Evolutionary conservation across 2,797 vertebrate species (phyloP).

Genomic region (Chloroceryle amazona): DNA sequence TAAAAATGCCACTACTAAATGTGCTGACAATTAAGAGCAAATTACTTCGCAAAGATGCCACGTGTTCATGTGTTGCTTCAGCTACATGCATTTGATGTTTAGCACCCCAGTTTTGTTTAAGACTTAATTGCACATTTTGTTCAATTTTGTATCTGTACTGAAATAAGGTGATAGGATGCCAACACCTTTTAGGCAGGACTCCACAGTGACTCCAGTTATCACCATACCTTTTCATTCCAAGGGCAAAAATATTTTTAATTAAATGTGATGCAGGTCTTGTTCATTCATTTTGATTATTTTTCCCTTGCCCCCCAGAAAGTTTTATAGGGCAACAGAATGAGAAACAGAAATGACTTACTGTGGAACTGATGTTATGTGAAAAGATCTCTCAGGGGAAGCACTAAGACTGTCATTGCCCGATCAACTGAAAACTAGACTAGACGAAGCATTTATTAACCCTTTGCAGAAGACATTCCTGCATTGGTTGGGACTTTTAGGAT

Average conservation of each 20-base stretch:
- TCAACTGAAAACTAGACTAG: constrained; percentile 39
- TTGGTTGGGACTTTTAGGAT: neutral
- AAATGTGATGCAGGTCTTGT: neutral
- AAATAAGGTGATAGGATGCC: constrained; percentile 15
- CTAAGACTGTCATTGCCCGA: constrained; percentile 44
- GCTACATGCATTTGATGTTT: constrained; percentile 41
- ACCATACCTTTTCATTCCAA: constrained; percentile 24
- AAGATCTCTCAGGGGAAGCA: constrained; percentile 41
- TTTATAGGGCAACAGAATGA: constrained; percentile 57
- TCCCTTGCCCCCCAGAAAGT: constrained; percentile 32
- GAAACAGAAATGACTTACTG: constrained; percentile 52
- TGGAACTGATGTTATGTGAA: constrained; percentile 57
- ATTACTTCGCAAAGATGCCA: constrained; percentile 69
- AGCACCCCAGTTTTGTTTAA: constrained; percentile 39
- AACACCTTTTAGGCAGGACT: constrained; percentile 8
- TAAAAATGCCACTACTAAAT: constrained; percentile 73
- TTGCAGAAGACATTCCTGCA: neutral
- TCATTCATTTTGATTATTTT: constrained; percentile 46
- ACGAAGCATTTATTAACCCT: constrained; percentile 42
- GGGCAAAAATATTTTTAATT: constrained; percentile 36
- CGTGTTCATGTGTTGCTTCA: constrained; percentile 53
- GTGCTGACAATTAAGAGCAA: constrained; percentile 70
- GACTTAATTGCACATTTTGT: constrained; percentile 47
- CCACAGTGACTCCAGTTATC: neutral
- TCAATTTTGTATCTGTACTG: constrained; percentile 33